Evolutionary conservation across 2,113 vertebrate genomes (phyloP).

Genomic region (Gulo gulo): DNA sequence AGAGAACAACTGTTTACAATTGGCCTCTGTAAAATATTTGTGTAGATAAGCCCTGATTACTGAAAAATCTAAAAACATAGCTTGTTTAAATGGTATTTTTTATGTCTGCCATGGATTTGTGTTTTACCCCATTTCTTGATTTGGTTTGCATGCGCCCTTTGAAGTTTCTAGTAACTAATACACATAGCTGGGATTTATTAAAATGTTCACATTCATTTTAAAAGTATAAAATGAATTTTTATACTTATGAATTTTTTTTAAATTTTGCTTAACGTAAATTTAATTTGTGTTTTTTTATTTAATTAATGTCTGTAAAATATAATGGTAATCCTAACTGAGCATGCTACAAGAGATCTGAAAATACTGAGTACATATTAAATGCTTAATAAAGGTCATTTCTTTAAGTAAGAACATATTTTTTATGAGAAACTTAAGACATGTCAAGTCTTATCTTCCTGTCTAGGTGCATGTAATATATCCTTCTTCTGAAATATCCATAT

Average conservation of each 20-base stretch:
- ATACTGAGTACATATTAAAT: neutral
- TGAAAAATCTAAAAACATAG: neutral
- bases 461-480: neutral
- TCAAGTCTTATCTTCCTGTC: neutral
- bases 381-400: constrained; percentile 2
- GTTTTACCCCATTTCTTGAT: neutral
- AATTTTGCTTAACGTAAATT: neutral
- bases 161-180: neutral
- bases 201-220: constrained; percentile 31
- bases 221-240: too few relatives aligned
- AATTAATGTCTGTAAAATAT: neutral
- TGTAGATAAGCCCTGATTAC: neutral
- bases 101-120: neutral
- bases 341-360: neutral
- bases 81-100: neutral
- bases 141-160: neutral
- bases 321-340: neutral
- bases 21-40: neutral
- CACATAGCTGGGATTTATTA: neutral
- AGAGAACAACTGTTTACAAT: neutral
- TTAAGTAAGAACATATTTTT: neutral
- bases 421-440: neutral
- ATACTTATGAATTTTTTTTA: too few relatives aligned
- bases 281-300: constrained; percentile 31
- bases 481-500: neutral